Evolutionary conservation across 92 coral and sea anemone species (phyloP), one percentile per base, ranked within the genome.

Genomic region (Siderastrea radians): DNA sequence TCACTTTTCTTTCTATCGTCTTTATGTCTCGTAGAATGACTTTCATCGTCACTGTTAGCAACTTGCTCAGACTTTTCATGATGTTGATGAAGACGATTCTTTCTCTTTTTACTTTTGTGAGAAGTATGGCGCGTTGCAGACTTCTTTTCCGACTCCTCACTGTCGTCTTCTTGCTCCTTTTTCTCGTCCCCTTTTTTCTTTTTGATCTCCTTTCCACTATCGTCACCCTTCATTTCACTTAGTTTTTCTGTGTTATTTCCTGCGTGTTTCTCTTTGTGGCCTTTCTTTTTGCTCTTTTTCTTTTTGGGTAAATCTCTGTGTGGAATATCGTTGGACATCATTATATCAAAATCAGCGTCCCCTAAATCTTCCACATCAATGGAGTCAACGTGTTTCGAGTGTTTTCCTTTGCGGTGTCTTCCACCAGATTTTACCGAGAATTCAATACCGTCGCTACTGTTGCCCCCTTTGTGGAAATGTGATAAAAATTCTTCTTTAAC

Each of bases 261-360:
- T 14, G 45, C 14, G 55, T 73, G 80, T 38, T 86, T 26, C 38
- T 26, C 38, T 26, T 26, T 81, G 12, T 53, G n/a, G 12, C 17
- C 55, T n/a, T 44, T n/a, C 59, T 57, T 5, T 52, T 67, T 52
- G 11, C 45, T 43, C 67, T 77, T 79, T 10, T 62, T 67, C 57
- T 80, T 73, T 49, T 78, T 87, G 3, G 91, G 84, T 54, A 80
- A 64, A 63, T 88, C 86, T 43, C 89, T 90, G 66, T 86, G 98
- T 15, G 98, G 98, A 54, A 95, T 93, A 50, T 95, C 96, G 49
- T 95, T 95, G 1, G 98, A 91, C 96, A 95, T 95, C 87, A 92
- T 84, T 59, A 95, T 95, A 68, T 95, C 98, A 79, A 95, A 95
- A 85, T 95, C 98, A 16, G 98, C 94, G 52, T 94, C 98, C 62